phyloP scores from a whole-genome alignment of 2,888 invertebrate species.

The Callimorpha dominula region DNA sequence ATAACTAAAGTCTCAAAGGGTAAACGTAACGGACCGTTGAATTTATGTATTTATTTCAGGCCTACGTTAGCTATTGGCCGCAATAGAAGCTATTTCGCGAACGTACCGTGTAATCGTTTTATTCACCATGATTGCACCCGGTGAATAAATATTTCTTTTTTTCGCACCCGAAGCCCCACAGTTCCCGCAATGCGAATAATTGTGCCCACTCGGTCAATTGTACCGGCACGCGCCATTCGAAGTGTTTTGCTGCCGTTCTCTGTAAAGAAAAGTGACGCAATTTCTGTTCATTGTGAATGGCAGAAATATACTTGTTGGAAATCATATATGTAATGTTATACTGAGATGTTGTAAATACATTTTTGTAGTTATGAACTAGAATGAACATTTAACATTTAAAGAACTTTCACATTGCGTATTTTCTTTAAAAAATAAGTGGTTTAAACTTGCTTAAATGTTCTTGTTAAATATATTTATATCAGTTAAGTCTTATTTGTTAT shows the following conservation, averaged over 20 bases:
- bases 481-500: too few relatives aligned
- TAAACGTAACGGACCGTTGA: constrained; percentile 2
- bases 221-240: constrained; percentile 75
- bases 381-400: too few relatives aligned
- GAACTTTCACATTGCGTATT: too few relatives aligned
- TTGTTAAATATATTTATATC: too few relatives aligned
- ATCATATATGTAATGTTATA: constrained; percentile 4
- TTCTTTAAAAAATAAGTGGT: too few relatives aligned
- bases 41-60: constrained; percentile 25
- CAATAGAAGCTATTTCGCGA: constrained; percentile 62
- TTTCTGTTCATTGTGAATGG: constrained; percentile 45
- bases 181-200: constrained; percentile 70
- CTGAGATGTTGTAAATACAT: too few relatives aligned
- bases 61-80: constrained; percentile 44
- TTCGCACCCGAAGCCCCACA: constrained; percentile 58
- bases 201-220: constrained; percentile 69
- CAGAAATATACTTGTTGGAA: constrained; percentile 31
- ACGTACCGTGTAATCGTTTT: constrained; percentile 72
- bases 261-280: constrained; percentile 53
- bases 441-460: too few relatives aligned
- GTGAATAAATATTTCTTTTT: constrained; percentile 77
- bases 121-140: constrained; percentile 73
- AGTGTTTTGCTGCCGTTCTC: constrained; percentile 74
- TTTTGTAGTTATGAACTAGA: too few relatives aligned
- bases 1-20: not conserved